Conservation (phyloP, 2,797 vertebrate genomes). For the Myiotriccus ornatus region DNA sequence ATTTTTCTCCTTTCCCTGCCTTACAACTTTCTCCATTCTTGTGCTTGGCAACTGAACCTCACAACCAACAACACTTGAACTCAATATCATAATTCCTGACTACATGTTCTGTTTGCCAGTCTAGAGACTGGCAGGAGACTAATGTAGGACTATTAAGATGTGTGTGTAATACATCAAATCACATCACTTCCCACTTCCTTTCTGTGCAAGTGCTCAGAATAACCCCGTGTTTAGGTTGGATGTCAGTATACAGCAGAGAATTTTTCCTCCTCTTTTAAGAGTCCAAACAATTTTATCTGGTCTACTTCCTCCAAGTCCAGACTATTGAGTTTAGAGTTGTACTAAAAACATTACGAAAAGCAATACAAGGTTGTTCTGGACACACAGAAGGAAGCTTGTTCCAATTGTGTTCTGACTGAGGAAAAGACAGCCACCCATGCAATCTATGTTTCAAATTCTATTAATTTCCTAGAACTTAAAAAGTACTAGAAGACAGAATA, state of each 20-base stretch:
- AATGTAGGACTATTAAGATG: background rate
- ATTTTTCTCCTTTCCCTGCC: background rate
- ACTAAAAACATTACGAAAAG: background rate
- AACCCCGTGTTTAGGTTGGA: background rate
- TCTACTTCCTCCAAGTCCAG: background rate
- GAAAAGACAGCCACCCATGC: background rate
- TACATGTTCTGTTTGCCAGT: background rate
- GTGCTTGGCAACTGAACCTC: background rate
- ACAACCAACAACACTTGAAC: background rate
- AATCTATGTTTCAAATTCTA: background rate
- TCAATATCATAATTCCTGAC: background rate
- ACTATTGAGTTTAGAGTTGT: constrained; percentile 21
- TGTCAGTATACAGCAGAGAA: background rate
- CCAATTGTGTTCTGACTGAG: background rate
- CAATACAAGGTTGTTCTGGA: background rate
- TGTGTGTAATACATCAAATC: background rate
- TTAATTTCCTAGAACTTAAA: background rate
- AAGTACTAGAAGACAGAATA: background rate
- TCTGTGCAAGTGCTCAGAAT: background rate
- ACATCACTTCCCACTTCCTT: background rate
- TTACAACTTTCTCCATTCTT: background rate
- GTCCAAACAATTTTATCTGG: constrained; percentile 25
- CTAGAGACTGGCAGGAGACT: background rate
- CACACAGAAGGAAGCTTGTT: background rate
- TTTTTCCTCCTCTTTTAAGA: background rate